Evolutionary conservation across 2,888 invertebrate genomes (phyloP), one percentile per base, ranked within the genome.

Genomic region (Ophioninae sp.): DNA sequence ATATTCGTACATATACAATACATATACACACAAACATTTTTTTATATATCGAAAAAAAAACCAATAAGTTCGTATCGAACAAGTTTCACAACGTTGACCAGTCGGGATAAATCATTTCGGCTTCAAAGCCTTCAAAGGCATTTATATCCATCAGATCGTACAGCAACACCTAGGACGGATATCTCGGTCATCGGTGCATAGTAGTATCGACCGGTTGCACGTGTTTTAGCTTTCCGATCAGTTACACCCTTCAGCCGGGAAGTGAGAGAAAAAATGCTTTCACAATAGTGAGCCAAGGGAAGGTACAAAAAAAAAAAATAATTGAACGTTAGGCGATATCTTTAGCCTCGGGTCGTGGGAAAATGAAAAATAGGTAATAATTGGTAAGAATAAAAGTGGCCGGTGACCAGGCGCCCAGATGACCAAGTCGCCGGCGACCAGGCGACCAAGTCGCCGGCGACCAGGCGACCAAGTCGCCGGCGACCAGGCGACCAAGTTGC

Each of bases 161-260:
- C 20, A 13, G 39, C 10, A 39, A 51, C 20, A 64, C 22, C 69
- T 23, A 80, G 44, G 63, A 67, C 63, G 56, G 68, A 78, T 82
- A 82, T 82, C 72, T 82, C 82, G 82, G 82, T 82, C 82, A 82
- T 68, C 73, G 56, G 77, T 78, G 63, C 73, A 69, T 68, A 77
- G 10, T 41, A 41, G 20, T 73, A 77, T 41, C 63, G 61, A 68
- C 44, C 61, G 44, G 61, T 9, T 41, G 67, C 77, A 64, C 20
- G 58, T 44, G 23, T 39, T 10, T 44, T 65, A 37, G 30, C 39
- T 59, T 37, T 13, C 41, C 69, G 58, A 76, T 59, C 41, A 20
- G 39, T 39, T 6, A 39, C 39, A 51, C 61, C 37, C 41, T 23
- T 10, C 22, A 65, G 23, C 39, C 20, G 65, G 20, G 75, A 64